Evolutionary conservation across 2,797 vertebrate genomes (phyloP).

Genomic region (Takifugu rubripes): DNA sequence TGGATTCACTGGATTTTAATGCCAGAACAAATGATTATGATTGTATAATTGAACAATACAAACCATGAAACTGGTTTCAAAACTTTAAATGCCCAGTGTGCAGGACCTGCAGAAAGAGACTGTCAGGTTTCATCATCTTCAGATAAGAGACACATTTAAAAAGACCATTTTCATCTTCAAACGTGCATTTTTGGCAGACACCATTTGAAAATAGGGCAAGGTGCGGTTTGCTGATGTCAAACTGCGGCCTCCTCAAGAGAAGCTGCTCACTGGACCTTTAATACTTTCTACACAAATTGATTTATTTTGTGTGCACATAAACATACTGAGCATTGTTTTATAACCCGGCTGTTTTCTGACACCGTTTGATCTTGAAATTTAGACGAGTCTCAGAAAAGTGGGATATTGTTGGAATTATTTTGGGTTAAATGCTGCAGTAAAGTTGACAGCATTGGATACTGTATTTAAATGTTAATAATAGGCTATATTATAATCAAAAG

Average conservation of each 20-base stretch:
- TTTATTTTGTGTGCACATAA: slow-evolving; percentile 22
- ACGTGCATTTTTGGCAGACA: background rate
- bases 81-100: background rate
- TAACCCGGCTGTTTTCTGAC: slow-evolving; percentile 12
- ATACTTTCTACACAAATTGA: slow-evolving; percentile 7
- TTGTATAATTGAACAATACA: background rate
- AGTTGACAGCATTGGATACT: slow-evolving; percentile 69
- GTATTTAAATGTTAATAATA: slow-evolving; percentile 84
- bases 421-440: slow-evolving; percentile 60
- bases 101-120: background rate
- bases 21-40: background rate
- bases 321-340: slow-evolving; percentile 33
- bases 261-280: background rate
- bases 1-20: too few species aligned
- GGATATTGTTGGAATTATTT: slow-evolving; percentile 34
- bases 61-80: slow-evolving; percentile 14
- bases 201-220: background rate
- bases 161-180: too few species aligned
- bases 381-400: slow-evolving; percentile 26
- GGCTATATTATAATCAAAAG: slow-evolving; percentile 77
- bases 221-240: background rate
- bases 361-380: slow-evolving; percentile 16
- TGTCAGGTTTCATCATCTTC: too few species aligned
- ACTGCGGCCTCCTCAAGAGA: too few species aligned
- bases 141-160: too few species aligned